Evolutionary conservation across 2,797 vertebrate genomes (phyloP).

Genomic region (Arctocebus calabarensis): DNA sequence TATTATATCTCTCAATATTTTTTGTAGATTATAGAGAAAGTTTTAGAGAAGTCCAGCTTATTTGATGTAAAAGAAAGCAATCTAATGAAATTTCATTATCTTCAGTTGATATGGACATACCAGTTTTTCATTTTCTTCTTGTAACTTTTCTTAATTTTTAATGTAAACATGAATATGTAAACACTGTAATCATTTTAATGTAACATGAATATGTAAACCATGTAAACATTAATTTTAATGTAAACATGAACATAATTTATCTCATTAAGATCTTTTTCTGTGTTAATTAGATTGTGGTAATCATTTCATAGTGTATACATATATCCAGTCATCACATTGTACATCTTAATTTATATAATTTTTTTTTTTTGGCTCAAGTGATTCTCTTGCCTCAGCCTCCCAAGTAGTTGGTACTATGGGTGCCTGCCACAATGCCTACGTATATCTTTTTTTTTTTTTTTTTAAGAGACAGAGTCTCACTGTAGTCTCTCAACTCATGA

Average conservation of each 20-base stretch:
- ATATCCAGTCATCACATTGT: not conserved
- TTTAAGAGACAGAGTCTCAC: too few relatives aligned
- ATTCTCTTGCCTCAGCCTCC: too few relatives aligned
- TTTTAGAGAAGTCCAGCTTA: not conserved
- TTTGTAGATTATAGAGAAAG: not conserved
- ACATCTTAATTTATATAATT: not conserved
- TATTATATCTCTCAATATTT: not conserved
- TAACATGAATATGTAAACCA: not conserved
- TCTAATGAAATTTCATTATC: not conserved
- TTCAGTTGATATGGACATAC: not conserved
- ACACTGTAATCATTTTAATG: not conserved
- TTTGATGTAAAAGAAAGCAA: not conserved
- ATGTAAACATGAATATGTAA: not conserved
- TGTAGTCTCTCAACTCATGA: too few relatives aligned
- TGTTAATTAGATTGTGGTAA: not conserved
- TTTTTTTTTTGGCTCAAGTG: not conserved
- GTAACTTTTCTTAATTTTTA: not conserved
- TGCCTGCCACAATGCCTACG: too few relatives aligned
- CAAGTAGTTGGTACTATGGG: too few relatives aligned
- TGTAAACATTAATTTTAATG: too few relatives aligned
- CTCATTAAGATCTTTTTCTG: not conserved
- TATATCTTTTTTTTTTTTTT: too few relatives aligned
- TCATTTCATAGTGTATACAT: not conserved
- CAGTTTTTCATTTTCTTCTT: not conserved
- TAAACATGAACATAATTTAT: not conserved